Evolutionary conservation across 2,797 vertebrate species (phyloP), one percentile per base, ranked within the genome.

Genomic region (Mycteria americana): DNA sequence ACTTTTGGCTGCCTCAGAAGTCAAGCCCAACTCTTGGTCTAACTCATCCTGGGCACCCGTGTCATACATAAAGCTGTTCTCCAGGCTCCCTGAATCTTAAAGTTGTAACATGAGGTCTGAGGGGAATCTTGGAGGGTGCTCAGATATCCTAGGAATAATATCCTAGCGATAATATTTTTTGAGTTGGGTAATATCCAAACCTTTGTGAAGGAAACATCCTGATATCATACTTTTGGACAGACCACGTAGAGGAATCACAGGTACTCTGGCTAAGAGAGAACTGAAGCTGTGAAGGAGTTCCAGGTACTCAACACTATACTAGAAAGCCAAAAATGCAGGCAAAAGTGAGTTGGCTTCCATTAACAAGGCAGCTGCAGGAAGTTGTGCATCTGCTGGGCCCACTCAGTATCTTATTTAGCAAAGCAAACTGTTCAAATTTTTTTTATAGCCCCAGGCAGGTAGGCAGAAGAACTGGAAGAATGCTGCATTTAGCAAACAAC

Each of bases 321-420:
- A 57, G 16, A 84, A 79, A 88, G 39, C 30, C 28, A 85, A 77
- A 94, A 95, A 30, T 11, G n/a, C 30, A 46, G 31, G 37, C n/a
- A 85, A 54, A 76, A 95, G 15, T 33, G 33, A 86, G 33, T 10
- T 46, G 48, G 4, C n/a, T 64, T 46, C 30, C 63, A 46, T 25
- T 74, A 69, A 59, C 28, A 54, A 57, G 56, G 63, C 75, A 96
- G 79, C 75, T 96, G 87, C 69, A 95, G 75, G 72, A 93, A 81
- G 43, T 3, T 87, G 46, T 50, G 27, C 7, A 3, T 86, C 72
- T 96, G 60, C 73, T 76, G 80, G 83, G 48, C 39, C 69, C 19
- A 6, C 46, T 89, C 45, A 25, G 18, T 45, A 62, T 68, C 75
- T 83, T 89, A 65, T 54, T 72, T 78, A 86, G 65, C 19, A 75